Percentiles rank a stretch among this genome's conserved stretches.
Evolutionary conservation across 2,113 vertebrate species (phyloP).

Genomic region (Amia ocellicauda): DNA sequence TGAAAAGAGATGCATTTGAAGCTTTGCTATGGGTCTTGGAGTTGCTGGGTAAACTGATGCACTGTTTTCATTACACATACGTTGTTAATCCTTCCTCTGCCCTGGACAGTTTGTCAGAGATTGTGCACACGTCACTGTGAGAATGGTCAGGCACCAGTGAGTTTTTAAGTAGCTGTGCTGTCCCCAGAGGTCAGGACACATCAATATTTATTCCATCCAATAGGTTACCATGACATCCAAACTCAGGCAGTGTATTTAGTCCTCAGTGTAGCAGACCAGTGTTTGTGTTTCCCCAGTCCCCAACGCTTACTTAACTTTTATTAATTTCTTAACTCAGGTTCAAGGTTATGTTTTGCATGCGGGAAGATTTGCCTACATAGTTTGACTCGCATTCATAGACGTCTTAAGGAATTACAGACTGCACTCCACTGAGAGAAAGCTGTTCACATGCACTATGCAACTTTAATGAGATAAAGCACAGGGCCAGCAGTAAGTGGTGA

Average conservation of each 20-base stretch:
- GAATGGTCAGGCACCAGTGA: neutral
- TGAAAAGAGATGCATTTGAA: no score
- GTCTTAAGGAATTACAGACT: no score
- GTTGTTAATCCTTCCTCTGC: neutral
- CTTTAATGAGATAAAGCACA: no score
- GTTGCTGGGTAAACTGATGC: no score
- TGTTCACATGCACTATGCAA: no score
- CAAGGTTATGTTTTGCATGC: no score
- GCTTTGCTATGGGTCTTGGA: no score
- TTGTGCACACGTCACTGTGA: neutral
- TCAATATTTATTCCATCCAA: neutral
- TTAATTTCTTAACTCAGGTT: neutral
- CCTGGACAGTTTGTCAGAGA: neutral
- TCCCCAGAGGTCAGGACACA: neutral
- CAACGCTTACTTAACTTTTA: neutral
- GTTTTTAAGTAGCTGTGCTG: neutral
- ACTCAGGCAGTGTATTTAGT: neutral
- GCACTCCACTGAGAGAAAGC: no score
- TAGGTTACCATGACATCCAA: neutral
- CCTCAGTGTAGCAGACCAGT: neutral
- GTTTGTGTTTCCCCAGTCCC: neutral
- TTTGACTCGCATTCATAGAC: no score
- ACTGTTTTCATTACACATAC: no score
- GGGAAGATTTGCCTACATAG: no score
- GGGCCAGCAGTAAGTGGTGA: no score